Percentiles rank a stretch among this genome's conserved stretches.
These are phyloP conservation scores for Machimus atricapillus DNA, from an alignment of 2,888 invertebrate genomes.

Conservation along the genomic window DNA sequence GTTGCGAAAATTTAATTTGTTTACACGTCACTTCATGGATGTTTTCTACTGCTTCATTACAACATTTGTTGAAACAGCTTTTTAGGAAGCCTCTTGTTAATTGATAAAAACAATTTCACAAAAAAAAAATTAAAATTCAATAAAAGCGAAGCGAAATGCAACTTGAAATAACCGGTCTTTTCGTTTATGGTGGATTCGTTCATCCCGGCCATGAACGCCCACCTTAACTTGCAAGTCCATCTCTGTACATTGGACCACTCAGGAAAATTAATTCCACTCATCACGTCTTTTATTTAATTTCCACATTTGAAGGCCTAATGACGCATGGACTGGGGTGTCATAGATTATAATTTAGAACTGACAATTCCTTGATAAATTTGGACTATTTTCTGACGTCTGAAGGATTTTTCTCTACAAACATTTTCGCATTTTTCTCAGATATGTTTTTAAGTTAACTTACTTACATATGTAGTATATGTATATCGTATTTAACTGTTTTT, in stretches of 20 bases:
- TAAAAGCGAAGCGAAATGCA: not conserved
- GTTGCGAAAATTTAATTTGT: not conserved
- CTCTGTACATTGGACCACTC: not conserved
- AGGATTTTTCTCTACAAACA: not conserved
- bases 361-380: not conserved
- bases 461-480: not conserved
- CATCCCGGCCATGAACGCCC: not conserved
- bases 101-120: not conserved
- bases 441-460: not conserved
- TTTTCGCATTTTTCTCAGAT: not conserved
- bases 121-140: not conserved
- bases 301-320: not conserved
- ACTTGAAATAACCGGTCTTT: not conserved
- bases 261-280: not conserved
- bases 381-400: not conserved
- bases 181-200: not conserved
- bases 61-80: not conserved
- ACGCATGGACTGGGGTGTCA: not conserved
- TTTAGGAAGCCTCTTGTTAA: not conserved
- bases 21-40: not conserved
- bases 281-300: not conserved
- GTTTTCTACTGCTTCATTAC: not conserved
- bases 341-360: not conserved
- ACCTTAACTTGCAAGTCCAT: not conserved
- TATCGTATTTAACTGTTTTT: too few species aligned